These are phyloP conservation scores for Torymus aiolomorphi DNA, from an alignment of 2,888 invertebrate genomes.

Conservation along the genomic window DNA sequence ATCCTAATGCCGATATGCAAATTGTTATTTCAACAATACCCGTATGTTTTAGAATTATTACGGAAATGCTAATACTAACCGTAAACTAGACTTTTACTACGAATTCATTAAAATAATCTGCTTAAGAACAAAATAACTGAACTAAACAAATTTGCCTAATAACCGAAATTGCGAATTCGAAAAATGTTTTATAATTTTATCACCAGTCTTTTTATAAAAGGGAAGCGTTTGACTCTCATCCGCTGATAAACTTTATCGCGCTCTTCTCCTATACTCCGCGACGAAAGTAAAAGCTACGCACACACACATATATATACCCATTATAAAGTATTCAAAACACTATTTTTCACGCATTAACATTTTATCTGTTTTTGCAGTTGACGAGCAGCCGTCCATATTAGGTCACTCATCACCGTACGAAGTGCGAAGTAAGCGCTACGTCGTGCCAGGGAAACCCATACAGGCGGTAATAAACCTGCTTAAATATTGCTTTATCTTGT, in stretches of 20 bases:
- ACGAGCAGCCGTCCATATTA: background rate
- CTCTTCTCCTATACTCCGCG: too few species aligned
- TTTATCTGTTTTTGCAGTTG: conserved; percentile 8
- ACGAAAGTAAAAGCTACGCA: too few species aligned
- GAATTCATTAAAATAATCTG: too few species aligned
- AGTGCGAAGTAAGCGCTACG: conserved; percentile 25
- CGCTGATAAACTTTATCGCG: conserved; percentile 24
- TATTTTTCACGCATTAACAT: too few species aligned
- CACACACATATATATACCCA: too few species aligned
- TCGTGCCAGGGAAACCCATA: conserved; percentile 10
- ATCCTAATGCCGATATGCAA: background rate
- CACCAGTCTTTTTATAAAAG: conserved; percentile 3
- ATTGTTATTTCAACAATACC: conserved; percentile 16
- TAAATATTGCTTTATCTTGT: background rate
- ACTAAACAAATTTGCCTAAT: background rate
- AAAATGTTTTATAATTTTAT: background rate
- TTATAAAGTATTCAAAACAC: too few species aligned
- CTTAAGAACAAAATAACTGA: too few species aligned
- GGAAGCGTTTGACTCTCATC: conserved; percentile 16
- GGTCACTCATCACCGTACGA: too few species aligned
- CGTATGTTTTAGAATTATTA: conserved; percentile 12
- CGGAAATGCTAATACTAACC: background rate
- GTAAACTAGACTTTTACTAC: too few species aligned
- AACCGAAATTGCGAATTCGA: background rate
- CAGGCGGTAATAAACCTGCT: conserved; percentile 22